phyloP scores from a whole-genome alignment of 64 coral and sea anemone species.

The Montipora sp. region DNA sequence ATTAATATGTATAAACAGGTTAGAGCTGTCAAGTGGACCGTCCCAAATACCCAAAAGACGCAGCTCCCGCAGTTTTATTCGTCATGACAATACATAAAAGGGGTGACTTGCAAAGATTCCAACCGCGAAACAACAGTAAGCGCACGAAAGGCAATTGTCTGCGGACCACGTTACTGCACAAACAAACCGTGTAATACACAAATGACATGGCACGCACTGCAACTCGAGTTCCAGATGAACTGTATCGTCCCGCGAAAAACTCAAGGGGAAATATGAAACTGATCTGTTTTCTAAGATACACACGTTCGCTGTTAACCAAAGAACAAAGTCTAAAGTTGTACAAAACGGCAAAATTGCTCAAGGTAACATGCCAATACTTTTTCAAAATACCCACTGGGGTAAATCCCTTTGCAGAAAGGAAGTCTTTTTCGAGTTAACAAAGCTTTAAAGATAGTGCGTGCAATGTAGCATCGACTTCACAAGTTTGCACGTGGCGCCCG shows the following conservation, averaged over 20 bases:
- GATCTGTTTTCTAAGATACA: neutral
- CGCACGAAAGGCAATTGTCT: slow-evolving; percentile 2
- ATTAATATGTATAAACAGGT: slow-evolving; percentile 47
- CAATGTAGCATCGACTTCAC: slow-evolving; percentile 17
- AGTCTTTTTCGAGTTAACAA: slow-evolving; percentile 10
- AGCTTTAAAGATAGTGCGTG: neutral
- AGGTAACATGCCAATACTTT: slow-evolving; percentile 14
- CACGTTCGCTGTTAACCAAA: slow-evolving; percentile 1
- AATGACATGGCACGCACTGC: slow-evolving; percentile 15
- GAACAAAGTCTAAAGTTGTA: slow-evolving; percentile 42
- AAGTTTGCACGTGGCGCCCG: slow-evolving; percentile 38
- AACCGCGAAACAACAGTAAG: neutral
- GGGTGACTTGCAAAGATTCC: neutral
- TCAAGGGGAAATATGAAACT: slow-evolving; percentile 53
- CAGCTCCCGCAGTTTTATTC: neutral
- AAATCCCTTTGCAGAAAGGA: neutral
- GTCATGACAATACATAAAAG: neutral
- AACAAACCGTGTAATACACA: slow-evolving; percentile 9
- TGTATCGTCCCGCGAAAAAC: slow-evolving; percentile 31
- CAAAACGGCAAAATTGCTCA: neutral
- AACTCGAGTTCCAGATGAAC: neutral
- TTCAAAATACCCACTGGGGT: slow-evolving; percentile 23
- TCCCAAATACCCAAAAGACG: neutral
- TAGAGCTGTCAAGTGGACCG: slow-evolving; percentile 29
- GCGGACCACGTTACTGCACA: slow-evolving; percentile 4